Evolutionary conservation across 2,113 vertebrate species (phyloP), one percentile per base, ranked within the genome.

Genomic region (Cryptomyrus ogoouensis): DNA sequence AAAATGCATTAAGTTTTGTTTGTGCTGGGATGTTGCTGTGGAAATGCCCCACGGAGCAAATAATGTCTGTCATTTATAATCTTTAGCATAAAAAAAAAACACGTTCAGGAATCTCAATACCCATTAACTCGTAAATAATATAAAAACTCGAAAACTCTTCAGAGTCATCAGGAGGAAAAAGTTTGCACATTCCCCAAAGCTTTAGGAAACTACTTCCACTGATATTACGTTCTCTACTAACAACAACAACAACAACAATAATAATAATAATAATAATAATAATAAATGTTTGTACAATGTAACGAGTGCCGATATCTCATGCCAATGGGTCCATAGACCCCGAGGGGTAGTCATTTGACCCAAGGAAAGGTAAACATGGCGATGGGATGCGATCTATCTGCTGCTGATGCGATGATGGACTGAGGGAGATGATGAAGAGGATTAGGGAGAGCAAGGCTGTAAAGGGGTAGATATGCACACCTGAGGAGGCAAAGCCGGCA

Each of bases 401-500:
- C 47, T 74, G 50, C 83, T 49, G 83, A 90, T 49, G 80, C 53
- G 3, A 49, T 90, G 83, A 87, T 70, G 44, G 50, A 49, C 39
- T 35, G 24, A n/a, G 42, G 58, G 15, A 83, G 35, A 42, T 46
- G n/a, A 89, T 35, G 17, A 17, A 7, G 46, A 49, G 53, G 42
- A 77, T 13, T 13, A 49, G 27, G 53, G 88, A 31, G 44, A 27
- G 44, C 49, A 1, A 56, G 27, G 42, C 49, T 56, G 21, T 24
- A 90, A 93, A 56, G 77, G 91, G 94, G 91, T 93, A 97, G 90
- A 96, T 94, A 95, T 94, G 96, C 96, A 97, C 97, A 99, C 98
- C 98, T 99, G 98, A 98, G 95, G 98, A 98, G 96, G 98, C 98
- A 98, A 99, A 99, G 93, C 98, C 98, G 93, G 98, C 97, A 95